Percentiles rank a stretch among this genome's conserved stretches.
These are phyloP conservation scores for Pterobdella sp. DNA, from an alignment of 2,888 invertebrate genomes.

Conservation along the genomic window DNA sequence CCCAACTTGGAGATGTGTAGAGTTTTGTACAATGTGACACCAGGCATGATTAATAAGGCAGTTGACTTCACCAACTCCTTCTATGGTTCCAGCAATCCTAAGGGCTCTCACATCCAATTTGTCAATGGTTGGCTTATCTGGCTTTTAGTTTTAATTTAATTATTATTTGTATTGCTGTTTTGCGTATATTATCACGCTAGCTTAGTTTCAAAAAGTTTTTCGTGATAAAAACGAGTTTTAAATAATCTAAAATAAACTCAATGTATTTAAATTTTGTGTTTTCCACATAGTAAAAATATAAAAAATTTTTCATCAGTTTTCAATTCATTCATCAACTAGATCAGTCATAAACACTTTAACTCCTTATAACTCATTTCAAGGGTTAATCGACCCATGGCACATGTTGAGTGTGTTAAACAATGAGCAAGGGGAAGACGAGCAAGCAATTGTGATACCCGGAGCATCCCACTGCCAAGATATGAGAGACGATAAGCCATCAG, in stretches of 20 bases:
- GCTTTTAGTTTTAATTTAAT: too few species aligned
- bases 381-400: constrained; percentile 43
- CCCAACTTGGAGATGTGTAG: constrained; percentile 40
- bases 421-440: constrained; percentile 32
- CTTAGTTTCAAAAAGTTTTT: too few species aligned
- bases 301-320: too few species aligned
- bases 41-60: constrained; percentile 33
- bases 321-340: too few species aligned
- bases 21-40: constrained; percentile 37
- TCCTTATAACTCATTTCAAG: constrained; percentile 33
- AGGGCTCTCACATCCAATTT: constrained; percentile 41
- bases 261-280: too few species aligned
- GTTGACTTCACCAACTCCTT: constrained; percentile 41
- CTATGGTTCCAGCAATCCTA: constrained; percentile 41
- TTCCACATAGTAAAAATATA: too few species aligned
- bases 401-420: constrained; percentile 40
- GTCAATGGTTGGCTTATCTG: constrained; percentile 39
- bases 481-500: constrained; percentile 30
- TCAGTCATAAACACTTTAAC: neutral
- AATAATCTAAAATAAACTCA: neutral
- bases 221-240: too few species aligned
- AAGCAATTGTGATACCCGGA: constrained; percentile 41
- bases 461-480: constrained; percentile 43
- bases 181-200: too few species aligned
- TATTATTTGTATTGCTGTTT: too few species aligned